phyloP scores from a whole-genome alignment of 2,888 invertebrate genomes.

The Rhagonycha fulva region DNA sequence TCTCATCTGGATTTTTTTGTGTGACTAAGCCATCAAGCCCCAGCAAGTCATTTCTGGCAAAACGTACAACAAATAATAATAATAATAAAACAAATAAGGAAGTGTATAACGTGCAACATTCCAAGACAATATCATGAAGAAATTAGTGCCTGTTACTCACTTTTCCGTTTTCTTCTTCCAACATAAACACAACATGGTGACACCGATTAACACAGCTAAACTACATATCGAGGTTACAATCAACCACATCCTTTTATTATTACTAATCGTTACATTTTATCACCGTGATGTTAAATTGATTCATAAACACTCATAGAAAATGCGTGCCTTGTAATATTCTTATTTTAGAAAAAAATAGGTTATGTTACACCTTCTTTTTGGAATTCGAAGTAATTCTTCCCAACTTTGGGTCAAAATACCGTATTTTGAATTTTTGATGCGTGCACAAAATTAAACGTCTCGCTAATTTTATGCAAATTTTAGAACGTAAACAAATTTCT shows the following conservation, averaged over 20 bases:
- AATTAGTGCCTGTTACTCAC: slow-evolving; percentile 40
- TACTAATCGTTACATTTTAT: slow-evolving; percentile 7
- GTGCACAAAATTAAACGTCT: background rate
- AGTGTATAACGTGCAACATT: slow-evolving; percentile 16
- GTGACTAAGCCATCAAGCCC: slow-evolving; percentile 75
- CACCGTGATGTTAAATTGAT: background rate
- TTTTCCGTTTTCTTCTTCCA: slow-evolving; percentile 52
- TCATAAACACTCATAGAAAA: background rate
- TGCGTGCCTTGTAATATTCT: too few species aligned
- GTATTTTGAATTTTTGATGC: background rate
- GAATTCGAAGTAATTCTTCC: background rate
- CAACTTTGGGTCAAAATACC: background rate
- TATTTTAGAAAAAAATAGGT: background rate
- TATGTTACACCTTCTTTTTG: background rate
- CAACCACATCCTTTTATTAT: slow-evolving; percentile 22
- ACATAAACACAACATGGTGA: slow-evolving; percentile 49
- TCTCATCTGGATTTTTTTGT: slow-evolving; percentile 70
- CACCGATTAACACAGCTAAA: slow-evolving; percentile 45
- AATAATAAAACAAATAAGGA: slow-evolving; percentile 10
- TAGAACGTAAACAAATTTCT: background rate
- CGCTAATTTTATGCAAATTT: background rate
- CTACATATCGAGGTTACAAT: slow-evolving; percentile 40
- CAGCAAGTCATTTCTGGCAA: slow-evolving; percentile 68
- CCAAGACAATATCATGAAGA: background rate
- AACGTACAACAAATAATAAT: slow-evolving; percentile 24